Evolutionary conservation across 2,113 vertebrate genomes (phyloP).

Genomic region (Danio rerio): GRCz12tu NC_133183.1:437001-437500

Average conservation of each 20-base stretch:
- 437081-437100: conserved; percentile 51
- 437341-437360: background rate
- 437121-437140: background rate
- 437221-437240: conserved; percentile 52
- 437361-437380: background rate
- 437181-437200: conserved; percentile 59
- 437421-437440: background rate
- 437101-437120: conserved; percentile 50
- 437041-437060: conserved; percentile 50
- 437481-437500: conserved; percentile 34
- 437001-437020: background rate
- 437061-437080: no score
- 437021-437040: background rate
- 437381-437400: background rate
- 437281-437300: conserved; percentile 39
- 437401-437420: background rate
- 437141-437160: conserved; percentile 49
- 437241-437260: conserved; percentile 47
- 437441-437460: background rate
- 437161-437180: conserved; percentile 23
- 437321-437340: background rate
- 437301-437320: background rate
- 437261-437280: conserved; percentile 49
- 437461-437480: background rate
- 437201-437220: conserved; percentile 62